A percentile compares a stretch with the other conserved stretches of the same genome.
phyloP scores from a whole-genome alignment of 2,888 invertebrate species.

The Ectropis crepuscularia region DNA sequence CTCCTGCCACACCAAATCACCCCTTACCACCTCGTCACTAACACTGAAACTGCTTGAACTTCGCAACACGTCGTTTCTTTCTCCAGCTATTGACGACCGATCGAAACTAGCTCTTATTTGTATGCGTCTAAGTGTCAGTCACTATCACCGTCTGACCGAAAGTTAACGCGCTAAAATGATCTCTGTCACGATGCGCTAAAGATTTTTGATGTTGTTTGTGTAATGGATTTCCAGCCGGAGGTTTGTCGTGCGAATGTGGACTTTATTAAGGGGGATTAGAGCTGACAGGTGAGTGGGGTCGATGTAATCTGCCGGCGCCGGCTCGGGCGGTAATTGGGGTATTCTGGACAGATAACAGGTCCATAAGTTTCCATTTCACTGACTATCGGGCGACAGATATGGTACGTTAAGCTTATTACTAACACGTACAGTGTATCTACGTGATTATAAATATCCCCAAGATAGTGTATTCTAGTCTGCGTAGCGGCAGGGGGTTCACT shows the following conservation, averaged over 20 bases:
- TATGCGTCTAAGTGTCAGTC: conserved; percentile 1
- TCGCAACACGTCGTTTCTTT: conserved; percentile 10
- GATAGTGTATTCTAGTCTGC: neutral
- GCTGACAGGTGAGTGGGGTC: conserved; percentile 8
- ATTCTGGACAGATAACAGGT: conserved; percentile 27
- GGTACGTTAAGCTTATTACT: conserved; percentile 25
- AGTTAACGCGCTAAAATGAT: conserved; percentile 26
- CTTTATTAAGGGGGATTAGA: conserved; percentile 10
- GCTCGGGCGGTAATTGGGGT: conserved; percentile 27
- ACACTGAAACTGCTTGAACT: neutral
- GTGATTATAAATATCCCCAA: conserved; percentile 18
- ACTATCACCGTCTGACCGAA: neutral
- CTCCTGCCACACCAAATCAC: conserved; percentile 10
- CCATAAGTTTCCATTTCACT: conserved; percentile 31
- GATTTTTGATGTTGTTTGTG: conserved; percentile 32
- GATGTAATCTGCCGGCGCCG: conserved; percentile 25
- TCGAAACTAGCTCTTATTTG: conserved; percentile 14
- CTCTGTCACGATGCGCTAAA: conserved; percentile 28
- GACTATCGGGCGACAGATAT: conserved; percentile 24
- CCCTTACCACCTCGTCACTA: conserved; percentile 4
- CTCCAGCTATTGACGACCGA: conserved; percentile 5
- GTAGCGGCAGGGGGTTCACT: too few relatives aligned
- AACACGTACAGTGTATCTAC: conserved; percentile 16
- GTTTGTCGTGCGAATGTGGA: conserved; percentile 11
- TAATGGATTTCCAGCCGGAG: conserved; percentile 18